Percentiles rank a stretch among this genome's conserved stretches.
phyloP scores from a whole-genome alignment of 2,797 vertebrate genomes.

The Lithobates pipiens region DNA sequence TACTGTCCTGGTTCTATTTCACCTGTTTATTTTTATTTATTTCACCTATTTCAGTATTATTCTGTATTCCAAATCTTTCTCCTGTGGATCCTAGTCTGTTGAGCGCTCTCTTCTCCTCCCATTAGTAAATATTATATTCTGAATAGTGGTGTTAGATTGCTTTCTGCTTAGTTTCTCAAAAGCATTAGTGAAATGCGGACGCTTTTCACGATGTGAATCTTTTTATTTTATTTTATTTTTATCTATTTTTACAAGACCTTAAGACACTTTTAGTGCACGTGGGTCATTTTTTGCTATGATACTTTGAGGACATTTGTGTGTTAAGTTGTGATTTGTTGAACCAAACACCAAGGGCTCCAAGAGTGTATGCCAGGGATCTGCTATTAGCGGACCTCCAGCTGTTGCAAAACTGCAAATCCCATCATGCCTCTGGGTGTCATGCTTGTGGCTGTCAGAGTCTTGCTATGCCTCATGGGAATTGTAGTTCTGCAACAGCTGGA shows the following conservation, averaged over 20 bases:
- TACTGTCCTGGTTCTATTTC: not conserved
- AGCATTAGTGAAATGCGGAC: not conserved
- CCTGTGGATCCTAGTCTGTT: not conserved
- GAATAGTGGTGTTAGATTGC: slow-evolving; percentile 34
- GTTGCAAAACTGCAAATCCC: no score
- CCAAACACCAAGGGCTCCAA: slow-evolving; percentile 41
- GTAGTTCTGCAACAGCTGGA: no score
- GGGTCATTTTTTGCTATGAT: slow-evolving; percentile 9
- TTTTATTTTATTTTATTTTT: not conserved
- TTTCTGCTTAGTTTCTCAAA: slow-evolving; percentile 20
- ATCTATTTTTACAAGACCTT: not conserved
- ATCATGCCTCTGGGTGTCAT: no score
- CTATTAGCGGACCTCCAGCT: no score
- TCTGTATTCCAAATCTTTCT: not conserved
- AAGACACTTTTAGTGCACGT: not conserved
- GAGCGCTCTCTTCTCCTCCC: not conserved
- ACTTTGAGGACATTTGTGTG: not conserved
- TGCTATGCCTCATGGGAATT: no score
- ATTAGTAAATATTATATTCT: not conserved
- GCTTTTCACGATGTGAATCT: not conserved
- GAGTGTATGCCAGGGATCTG: not conserved
- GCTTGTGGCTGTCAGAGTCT: no score
- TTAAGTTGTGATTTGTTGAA: not conserved
- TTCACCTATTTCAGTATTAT: not conserved
- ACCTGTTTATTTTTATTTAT: not conserved